Evolutionary conservation across 2,113 vertebrate species (phyloP), one percentile per base, ranked within the genome.

Genomic region (Australoheros scitulus): DNA sequence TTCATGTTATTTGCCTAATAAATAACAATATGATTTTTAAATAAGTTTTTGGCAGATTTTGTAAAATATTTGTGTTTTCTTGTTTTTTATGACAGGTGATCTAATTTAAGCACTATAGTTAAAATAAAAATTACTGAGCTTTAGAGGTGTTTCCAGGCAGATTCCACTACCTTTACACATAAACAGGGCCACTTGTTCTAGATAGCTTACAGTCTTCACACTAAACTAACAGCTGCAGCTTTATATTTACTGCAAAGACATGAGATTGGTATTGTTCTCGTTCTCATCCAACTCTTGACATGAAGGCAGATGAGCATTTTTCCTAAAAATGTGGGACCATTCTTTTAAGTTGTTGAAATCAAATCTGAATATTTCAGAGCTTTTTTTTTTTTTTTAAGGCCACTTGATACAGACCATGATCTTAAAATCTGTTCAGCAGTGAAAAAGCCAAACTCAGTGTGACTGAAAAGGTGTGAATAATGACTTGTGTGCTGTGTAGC

Each of bases 401-500:
- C 17, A 82, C 63, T 57, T 10, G 26, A 76, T 34, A 75, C 26
- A 1, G 13, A 61, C 17, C 7, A 70, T 76, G 11, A 32, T 79
- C 5, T 50, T 41, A 17, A 77, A 58, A 56, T 79, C 9, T 29
- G 43, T 76, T 17, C 55, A 59, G 61, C 63, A 60, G 64, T 84
- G 38, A 55, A 85, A 70, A 56, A 72, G 68, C 61, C 76, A 80
- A 74, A 88, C 38, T 65, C 7, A 11, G 43, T 83, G 52, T 81
- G 84, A 83, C 47, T 70, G 65, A 55, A 65, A 82, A 64, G 11
- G 29, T 82, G 63, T 60, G 6, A 79, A 58, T 87, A 38, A 65
- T 63, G 68, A 74, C 29, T 38, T 17, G 24, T 77, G 50, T 86
- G 78, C 82, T 57, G 38, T 84, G 79, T 84, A 76, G 70, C 77